A percentile compares a stretch with the other conserved stretches of the same genome.
phyloP scores from a whole-genome alignment of 2,113 vertebrate genomes.

The Sphyrna mokarran region DNA sequence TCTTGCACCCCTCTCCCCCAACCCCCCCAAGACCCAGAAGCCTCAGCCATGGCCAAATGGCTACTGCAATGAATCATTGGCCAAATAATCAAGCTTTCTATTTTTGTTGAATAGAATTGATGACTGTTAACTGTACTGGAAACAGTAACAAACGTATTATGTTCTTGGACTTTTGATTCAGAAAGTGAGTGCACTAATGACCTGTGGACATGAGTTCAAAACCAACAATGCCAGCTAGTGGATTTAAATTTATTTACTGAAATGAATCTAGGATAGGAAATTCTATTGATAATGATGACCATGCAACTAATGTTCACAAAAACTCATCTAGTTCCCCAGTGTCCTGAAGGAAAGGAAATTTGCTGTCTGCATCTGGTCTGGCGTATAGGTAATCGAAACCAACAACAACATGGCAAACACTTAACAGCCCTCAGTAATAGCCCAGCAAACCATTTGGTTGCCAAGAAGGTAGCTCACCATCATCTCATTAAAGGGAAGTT shows the following conservation, averaged over 20 bases:
- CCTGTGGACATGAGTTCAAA: background rate
- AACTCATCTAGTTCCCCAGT: background rate
- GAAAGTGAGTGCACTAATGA: background rate
- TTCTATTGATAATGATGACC: background rate
- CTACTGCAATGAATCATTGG: background rate
- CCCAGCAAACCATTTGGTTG: too few species aligned
- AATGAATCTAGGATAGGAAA: background rate
- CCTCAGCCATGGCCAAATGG: background rate
- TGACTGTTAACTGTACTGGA: background rate
- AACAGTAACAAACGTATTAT: background rate
- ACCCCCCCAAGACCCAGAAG: background rate
- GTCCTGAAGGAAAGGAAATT: too few species aligned
- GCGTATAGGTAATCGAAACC: too few species aligned
- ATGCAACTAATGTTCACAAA: background rate
- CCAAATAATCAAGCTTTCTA: background rate
- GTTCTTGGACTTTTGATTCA: background rate
- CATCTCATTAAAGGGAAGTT: too few species aligned
- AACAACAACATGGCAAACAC: too few species aligned
- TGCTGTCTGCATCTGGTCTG: too few species aligned
- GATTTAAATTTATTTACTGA: background rate
- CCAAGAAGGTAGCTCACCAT: too few species aligned
- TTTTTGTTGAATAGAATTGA: conserved; percentile 9
- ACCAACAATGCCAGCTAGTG: background rate
- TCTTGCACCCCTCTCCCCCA: background rate
- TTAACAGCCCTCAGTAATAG: too few species aligned